These are phyloP conservation scores for Craseonycteris thonglongyai DNA, from an alignment of 2,113 vertebrate species.

Conservation along the genomic window DNA sequence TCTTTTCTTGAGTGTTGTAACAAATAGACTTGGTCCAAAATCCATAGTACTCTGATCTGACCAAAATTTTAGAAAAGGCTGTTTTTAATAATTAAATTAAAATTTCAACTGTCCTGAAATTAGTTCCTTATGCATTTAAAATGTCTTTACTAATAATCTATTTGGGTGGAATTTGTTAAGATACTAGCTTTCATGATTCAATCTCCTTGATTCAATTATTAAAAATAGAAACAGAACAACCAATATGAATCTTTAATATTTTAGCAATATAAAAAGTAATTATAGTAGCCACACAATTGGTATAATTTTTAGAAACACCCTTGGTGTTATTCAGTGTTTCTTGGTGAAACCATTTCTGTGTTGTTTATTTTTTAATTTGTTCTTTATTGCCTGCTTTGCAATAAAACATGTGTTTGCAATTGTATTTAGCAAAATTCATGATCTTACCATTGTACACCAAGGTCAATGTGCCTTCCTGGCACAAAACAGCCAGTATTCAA, in stretches of 20 bases:
- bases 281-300: constrained; percentile 33
- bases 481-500: constrained; percentile 51
- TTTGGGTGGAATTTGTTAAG: neutral
- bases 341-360: constrained; percentile 64
- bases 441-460: constrained; percentile 62
- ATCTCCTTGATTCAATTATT: neutral
- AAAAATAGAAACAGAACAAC: neutral
- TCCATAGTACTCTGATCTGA: neutral
- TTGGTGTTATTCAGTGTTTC: constrained; percentile 51
- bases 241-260: constrained; percentile 3
- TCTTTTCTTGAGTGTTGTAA: neutral
- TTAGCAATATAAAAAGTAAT: constrained; percentile 7
- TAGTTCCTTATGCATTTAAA: constrained; percentile 14
- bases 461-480: constrained; percentile 40
- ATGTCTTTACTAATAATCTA: neutral
- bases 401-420: constrained; percentile 69
- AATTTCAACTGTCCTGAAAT: constrained; percentile 9
- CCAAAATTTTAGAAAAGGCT: neutral
- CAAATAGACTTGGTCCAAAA: neutral
- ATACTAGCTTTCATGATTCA: constrained; percentile 8
- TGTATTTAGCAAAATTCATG: constrained; percentile 67
- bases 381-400: constrained; percentile 61
- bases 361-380: constrained; percentile 73
- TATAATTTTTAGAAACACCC: constrained; percentile 39
- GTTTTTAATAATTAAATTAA: constrained; percentile 24